Conservation (phyloP, 2,888 invertebrate species). For the Epirrhoe tristata region DNA sequence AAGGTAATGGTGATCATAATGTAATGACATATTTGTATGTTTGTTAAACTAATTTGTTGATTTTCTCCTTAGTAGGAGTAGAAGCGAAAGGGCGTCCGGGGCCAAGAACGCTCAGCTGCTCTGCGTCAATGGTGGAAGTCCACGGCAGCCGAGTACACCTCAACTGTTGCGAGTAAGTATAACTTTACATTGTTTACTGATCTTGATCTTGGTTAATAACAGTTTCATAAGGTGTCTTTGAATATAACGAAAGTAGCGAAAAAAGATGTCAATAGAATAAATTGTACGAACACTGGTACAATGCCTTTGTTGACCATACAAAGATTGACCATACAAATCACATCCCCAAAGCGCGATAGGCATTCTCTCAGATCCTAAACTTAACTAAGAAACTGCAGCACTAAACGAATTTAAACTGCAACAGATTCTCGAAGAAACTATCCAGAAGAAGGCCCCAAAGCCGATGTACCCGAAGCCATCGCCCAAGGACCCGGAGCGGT, state of each 20-base stretch:
- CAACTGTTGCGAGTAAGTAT: slow-evolving; percentile 66
- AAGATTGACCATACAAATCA: too few species aligned
- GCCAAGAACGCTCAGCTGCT: slow-evolving; percentile 71
- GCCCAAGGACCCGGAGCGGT: slow-evolving; percentile 58
- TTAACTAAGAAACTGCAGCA: not conserved
- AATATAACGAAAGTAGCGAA: too few species aligned
- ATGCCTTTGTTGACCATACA: too few species aligned
- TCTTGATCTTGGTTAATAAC: too few species aligned
- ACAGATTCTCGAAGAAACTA: slow-evolving; percentile 78
- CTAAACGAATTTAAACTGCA: not conserved
- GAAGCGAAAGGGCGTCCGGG: slow-evolving; percentile 58
- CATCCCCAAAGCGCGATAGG: too few species aligned
- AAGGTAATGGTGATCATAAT: too few species aligned
- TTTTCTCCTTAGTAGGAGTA: slow-evolving; percentile 42
- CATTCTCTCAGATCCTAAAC: too few species aligned
- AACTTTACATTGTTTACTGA: too few species aligned
- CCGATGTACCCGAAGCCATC: slow-evolving; percentile 46
- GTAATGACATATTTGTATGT: too few species aligned
- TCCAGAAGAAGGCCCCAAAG: slow-evolving; percentile 73
- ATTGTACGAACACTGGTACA: too few species aligned
- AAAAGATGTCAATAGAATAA: too few species aligned
- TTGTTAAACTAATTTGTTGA: not conserved
- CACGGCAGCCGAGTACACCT: slow-evolving; percentile 71
- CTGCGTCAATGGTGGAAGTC: slow-evolving; percentile 60
- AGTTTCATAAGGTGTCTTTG: too few species aligned